Evolutionary conservation across 64 coral and sea anemone genomes (phyloP).

Genomic region (Astreopora myriophthalma): DNA sequence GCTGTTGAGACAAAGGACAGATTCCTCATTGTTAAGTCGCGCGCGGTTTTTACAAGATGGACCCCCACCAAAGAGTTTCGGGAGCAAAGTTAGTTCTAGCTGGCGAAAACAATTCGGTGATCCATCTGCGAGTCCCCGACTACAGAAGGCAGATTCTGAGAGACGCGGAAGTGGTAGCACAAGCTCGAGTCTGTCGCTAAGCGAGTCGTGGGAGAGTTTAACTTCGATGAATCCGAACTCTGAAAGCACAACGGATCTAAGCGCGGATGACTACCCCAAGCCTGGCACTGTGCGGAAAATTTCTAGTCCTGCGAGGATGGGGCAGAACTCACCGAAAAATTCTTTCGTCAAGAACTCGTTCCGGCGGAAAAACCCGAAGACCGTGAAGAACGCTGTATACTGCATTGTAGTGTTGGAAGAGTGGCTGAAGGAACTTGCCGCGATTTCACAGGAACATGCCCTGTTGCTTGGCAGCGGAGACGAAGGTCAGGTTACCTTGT

Average conservation of each 20-base stretch:
- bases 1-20: conserved; percentile 67
- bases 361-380: conserved; percentile 80
- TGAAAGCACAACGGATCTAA: conserved; percentile 75
- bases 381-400: conserved; percentile 91
- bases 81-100: neutral
- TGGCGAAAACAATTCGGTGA: conserved; percentile 1
- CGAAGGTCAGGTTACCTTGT: neutral
- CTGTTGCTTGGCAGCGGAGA: conserved; percentile 53
- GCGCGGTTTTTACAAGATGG: conserved; percentile 74
- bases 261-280: neutral
- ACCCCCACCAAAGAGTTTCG: conserved; percentile 62
- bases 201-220: conserved; percentile 76
- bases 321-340: conserved; percentile 21
- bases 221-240: conserved; percentile 65
- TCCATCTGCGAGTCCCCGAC: neutral
- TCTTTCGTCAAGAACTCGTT: conserved; percentile 67
- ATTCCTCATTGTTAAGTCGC: conserved; percentile 55
- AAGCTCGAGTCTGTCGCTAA: conserved; percentile 82
- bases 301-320: neutral
- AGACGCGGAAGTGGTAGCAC: conserved; percentile 55
- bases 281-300: conserved; percentile 1
- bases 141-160: neutral
- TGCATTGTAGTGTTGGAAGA: conserved; percentile 92
- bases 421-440: conserved; percentile 97
- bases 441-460: conserved; percentile 96